Percentiles rank a stretch among this genome's conserved stretches.
These are phyloP conservation scores for Crepidodera aurea DNA, from an alignment of 2,888 invertebrate species.

Conservation along the genomic window DNA sequence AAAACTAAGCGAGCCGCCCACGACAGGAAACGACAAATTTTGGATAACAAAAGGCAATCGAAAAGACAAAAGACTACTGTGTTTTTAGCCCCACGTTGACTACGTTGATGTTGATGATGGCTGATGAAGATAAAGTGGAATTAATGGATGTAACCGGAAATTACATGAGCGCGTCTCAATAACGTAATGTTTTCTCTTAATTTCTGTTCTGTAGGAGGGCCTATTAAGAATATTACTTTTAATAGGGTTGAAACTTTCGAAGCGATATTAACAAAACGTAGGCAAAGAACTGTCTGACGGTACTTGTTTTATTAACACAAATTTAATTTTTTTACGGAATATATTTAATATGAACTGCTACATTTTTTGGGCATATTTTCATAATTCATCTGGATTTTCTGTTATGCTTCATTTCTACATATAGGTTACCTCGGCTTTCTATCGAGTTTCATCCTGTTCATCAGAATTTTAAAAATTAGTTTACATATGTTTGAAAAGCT, in stretches of 20 bases:
- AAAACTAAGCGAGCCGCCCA: conserved; percentile 25
- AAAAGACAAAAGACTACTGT: conserved; percentile 34
- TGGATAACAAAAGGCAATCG: conserved; percentile 34
- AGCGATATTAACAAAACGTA: not conserved
- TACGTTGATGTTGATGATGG: conserved; percentile 21
- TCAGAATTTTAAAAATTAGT: too few relatives aligned
- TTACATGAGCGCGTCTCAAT: conserved; percentile 31
- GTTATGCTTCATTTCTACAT: too few relatives aligned
- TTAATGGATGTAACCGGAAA: conserved; percentile 34
- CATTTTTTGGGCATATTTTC: too few relatives aligned
- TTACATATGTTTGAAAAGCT: too few relatives aligned
- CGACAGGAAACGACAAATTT: conserved; percentile 34
- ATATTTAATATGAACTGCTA: too few relatives aligned
- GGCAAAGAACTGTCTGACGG: not conserved
- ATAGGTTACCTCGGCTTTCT: too few relatives aligned
- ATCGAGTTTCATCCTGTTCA: too few relatives aligned
- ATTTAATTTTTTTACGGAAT: too few relatives aligned
- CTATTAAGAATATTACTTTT: conserved; percentile 16
- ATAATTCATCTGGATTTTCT: too few relatives aligned
- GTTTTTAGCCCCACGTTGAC: conserved; percentile 18
- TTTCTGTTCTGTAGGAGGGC: conserved; percentile 9
- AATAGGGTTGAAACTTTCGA: not conserved
- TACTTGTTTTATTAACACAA: too few relatives aligned
- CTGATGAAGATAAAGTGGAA: conserved; percentile 35
- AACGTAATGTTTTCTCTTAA: not conserved